Base-by-base conservation (phyloP, 2,888 invertebrate species). In the Entomobrya proxima region DNA sequence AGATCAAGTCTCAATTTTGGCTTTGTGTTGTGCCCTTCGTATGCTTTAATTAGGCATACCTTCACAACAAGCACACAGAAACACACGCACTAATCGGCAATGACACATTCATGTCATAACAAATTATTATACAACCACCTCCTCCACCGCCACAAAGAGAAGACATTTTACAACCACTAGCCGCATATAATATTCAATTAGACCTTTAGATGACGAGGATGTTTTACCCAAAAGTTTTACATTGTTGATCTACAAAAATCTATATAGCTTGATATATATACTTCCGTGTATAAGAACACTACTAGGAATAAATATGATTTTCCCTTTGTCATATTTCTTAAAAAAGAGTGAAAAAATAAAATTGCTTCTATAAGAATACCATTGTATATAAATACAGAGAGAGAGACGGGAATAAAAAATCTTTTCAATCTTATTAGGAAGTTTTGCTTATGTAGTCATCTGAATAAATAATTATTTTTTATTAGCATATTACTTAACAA, bases 261-360 rank as follows among this genome's bases (percentile, higher is more conserved):
- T n/a, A n/a, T n/a, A n/a, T n/a, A n/a, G n/a, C n/a, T n/a, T n/a
- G n/a, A n/a, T n/a, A n/a, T n/a, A n/a, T n/a, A n/a, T n/a, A n/a
- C n/a, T n/a, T n/a, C n/a, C n/a, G n/a, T n/a, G n/a, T 52, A 55
- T 81, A 74, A 64, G 32, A 40, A 69, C n/a, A n/a, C n/a, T n/a
- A n/a, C n/a, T 55, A 50, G 69, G 35, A 67, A 69, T 61, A 58
- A 72, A 64, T 69, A 30, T 44, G 44, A 61, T 52, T 52, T 69
- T 15, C 50, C 27, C 40, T 67, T 77, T 79, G n/a, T n/a, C n/a
- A n/a, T 30, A 50, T 50, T 67, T 72, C 37, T 75, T 82, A 82
- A 84, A 69, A 82, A 84, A 84, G 83, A 84, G 83, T 84, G 83
- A 84, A 84, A 84, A 84, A 84, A 84, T 84, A 84, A 84, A 84